These are phyloP conservation scores for Percopsis transmontana DNA, from an alignment of 2,113 vertebrate genomes.

Conservation along the genomic window DNA sequence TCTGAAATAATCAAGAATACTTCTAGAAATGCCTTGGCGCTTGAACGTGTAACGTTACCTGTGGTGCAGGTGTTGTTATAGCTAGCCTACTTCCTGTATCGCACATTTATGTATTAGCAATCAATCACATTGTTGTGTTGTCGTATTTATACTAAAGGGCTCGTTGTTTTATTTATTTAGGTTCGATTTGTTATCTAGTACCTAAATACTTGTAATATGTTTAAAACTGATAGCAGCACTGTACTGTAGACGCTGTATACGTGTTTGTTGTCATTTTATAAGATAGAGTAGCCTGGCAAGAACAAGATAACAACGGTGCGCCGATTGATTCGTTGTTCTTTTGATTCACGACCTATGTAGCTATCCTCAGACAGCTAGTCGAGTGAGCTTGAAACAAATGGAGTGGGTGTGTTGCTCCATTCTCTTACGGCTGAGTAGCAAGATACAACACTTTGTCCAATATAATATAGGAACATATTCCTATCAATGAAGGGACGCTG, in stretches of 20 bases:
- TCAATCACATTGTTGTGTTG: slow-evolving; percentile 3
- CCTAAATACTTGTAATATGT: no score
- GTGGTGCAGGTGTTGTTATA: slow-evolving; percentile 49
- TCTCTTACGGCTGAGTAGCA: slow-evolving; percentile 3
- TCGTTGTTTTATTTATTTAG: background rate
- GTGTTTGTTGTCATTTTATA: no score
- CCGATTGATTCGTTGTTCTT: no score
- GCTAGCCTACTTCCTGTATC: slow-evolving; percentile 61
- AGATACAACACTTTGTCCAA: slow-evolving; percentile 11
- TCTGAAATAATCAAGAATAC: background rate
- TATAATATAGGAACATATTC: background rate
- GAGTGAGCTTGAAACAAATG: no score
- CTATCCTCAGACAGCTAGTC: no score
- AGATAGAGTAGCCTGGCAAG: no score
- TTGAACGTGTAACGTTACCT: slow-evolving; percentile 33
- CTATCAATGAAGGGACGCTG: background rate
- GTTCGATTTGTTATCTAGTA: no score
- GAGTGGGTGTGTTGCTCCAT: background rate
- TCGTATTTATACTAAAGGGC: background rate
- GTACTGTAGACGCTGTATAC: no score
- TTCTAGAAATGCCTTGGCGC: background rate
- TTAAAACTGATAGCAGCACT: no score
- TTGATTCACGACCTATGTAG: no score
- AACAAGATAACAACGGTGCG: no score
- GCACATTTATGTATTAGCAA: slow-evolving; percentile 10